A percentile compares a stretch with the other conserved stretches of the same genome.
These are phyloP conservation scores for Norana najaformis DNA, from an alignment of 2,888 invertebrate species.

Conservation along the genomic window DNA sequence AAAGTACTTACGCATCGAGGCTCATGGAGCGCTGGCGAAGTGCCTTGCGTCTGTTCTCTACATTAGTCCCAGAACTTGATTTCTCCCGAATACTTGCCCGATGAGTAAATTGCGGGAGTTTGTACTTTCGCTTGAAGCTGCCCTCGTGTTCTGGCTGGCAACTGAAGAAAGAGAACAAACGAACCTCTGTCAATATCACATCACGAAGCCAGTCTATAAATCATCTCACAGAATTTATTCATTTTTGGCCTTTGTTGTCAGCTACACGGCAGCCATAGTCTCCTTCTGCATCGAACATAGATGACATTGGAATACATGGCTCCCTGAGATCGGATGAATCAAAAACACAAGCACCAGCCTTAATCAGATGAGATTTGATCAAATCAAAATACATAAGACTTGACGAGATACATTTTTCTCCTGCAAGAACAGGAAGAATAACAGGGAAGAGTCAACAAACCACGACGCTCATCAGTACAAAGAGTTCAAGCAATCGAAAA, in stretches of 20 bases:
- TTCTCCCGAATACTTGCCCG: slow-evolving; percentile 14
- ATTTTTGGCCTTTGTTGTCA: background rate
- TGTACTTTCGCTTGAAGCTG: slow-evolving; percentile 21
- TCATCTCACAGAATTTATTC: background rate
- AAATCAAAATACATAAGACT: background rate
- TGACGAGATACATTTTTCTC: background rate
- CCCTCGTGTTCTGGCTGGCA: background rate
- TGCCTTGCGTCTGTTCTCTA: slow-evolving; percentile 37
- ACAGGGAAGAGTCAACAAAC: background rate
- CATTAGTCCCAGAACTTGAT: background rate
- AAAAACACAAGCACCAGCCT: background rate
- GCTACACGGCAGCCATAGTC: background rate
- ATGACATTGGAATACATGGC: background rate
- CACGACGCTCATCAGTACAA: no score
- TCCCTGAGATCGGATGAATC: background rate
- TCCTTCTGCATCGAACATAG: no score
- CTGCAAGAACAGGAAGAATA: background rate
- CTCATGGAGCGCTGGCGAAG: slow-evolving; percentile 54
- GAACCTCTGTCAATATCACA: background rate
- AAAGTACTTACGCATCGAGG: slow-evolving; percentile 54
- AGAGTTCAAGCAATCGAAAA: no score
- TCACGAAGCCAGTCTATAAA: background rate
- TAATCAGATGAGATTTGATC: background rate
- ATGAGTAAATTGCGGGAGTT: slow-evolving; percentile 15
- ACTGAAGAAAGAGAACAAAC: slow-evolving; percentile 14